Percentiles rank a stretch among this genome's conserved stretches.
Evolutionary conservation across 2,113 vertebrate genomes (phyloP).

Genomic region (Pelecanus crispus): DNA sequence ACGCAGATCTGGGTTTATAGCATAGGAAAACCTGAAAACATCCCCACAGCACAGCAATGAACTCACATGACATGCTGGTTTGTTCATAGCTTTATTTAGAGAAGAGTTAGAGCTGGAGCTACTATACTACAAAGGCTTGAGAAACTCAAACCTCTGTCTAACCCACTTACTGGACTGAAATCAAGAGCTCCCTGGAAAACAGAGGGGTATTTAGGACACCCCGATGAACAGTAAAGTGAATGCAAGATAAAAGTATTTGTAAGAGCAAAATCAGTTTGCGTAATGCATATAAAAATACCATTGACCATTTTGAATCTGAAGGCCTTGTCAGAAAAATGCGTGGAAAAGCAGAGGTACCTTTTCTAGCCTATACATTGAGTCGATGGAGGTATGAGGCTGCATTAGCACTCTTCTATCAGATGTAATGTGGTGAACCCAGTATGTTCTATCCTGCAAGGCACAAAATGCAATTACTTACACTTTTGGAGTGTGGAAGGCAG

Average conservation of each 20-base stretch:
- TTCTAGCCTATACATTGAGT: not conserved
- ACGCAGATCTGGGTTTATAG: not conserved
- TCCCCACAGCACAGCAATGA: not conserved
- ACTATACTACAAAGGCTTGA: not conserved
- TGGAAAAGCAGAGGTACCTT: not conserved
- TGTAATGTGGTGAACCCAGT: not conserved
- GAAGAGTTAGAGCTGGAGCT: not conserved
- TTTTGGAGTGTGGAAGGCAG: not conserved
- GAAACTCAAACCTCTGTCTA: not conserved
- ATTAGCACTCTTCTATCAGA: not conserved
- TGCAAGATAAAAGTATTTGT: not conserved
- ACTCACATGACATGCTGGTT: not conserved
- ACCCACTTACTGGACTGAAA: not conserved
- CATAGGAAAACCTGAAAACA: not conserved
- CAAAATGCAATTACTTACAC: not conserved
- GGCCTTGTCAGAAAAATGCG: not conserved
- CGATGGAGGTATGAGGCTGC: not conserved
- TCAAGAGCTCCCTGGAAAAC: not conserved
- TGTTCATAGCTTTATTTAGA: not conserved
- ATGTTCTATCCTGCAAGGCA: not conserved
- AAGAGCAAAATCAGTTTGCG: not conserved
- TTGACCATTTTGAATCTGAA: not conserved
- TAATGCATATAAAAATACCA: not conserved
- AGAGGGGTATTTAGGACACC: not conserved
- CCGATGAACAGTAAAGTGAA: not conserved